Base-by-base conservation (phyloP, 92 coral and sea anemone species). In the Phenganax stokvisi region DNA sequence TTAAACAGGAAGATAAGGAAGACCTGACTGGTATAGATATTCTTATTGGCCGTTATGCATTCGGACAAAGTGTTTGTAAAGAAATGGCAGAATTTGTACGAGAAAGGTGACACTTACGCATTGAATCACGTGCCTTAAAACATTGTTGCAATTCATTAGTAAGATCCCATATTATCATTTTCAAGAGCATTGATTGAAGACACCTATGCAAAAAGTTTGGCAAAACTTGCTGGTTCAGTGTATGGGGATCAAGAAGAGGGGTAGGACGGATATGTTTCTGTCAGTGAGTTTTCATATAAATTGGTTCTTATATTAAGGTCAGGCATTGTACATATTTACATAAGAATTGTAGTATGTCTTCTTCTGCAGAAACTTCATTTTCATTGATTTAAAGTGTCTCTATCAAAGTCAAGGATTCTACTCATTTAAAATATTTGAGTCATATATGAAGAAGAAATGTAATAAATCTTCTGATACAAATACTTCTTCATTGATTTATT, bases 21-120 rank as follows among this genome's bases (percentile, higher is more conserved):
- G 73, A 63, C 31, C 74, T 66, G 16, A 61, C 57, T 51, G 83
- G 83, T 8, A 63, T 79, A 54, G 83, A 79, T 66, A 79, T 79
- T 11, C 74, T 79, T 47, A 66, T 79, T 79, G 83, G 73, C 6
- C 47, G 83, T 63, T 56, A 79, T 64, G 53, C 61, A 28, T 79
- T 63, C 65, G 83, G 83, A 8, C 51, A 62, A 64, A 12, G 47
- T 8, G 74, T 79, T 13, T 64, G 63, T 52, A 79, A 79, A 61
- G 83, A 79, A 79, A 79, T 79, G 83, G 74, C 83, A 7, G 83
- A 79, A 6, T 79, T 79, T 79, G 71, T 79, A n/a, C 63, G 74
- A 12, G 83, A 79, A 66, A 63, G 83, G 83, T 79, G 20, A 31
- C 20, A 7, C n/a, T 51, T 30, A 10, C 5, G 51, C 31, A 10